phyloP scores from a whole-genome alignment of 1,140 invertebrate species.

The Aphis gossypii region DNA sequence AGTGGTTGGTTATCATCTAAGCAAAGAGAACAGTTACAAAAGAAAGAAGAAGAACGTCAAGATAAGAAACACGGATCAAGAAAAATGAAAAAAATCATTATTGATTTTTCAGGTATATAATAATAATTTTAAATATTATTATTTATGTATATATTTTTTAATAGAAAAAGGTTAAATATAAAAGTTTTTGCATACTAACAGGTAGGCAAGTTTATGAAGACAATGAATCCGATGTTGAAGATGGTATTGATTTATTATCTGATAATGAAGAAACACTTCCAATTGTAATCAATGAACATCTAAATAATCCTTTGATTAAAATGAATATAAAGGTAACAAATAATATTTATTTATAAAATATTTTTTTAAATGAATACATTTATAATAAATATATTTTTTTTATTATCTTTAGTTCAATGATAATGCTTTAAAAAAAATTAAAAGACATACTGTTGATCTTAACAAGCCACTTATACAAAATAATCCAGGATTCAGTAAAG shows the following conservation, averaged over 20 bases:
- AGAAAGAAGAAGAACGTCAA: constrained; percentile 75
- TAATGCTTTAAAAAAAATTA: constrained; percentile 39
- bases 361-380: not conserved
- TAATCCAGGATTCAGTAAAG: constrained; percentile 62
- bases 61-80: constrained; percentile 74
- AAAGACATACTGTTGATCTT: not conserved
- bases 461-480: not conserved
- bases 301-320: constrained; percentile 42
- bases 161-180: not conserved
- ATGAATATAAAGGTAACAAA: constrained; percentile 24
- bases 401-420: constrained; percentile 18
- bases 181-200: not conserved
- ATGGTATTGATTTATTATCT: not conserved
- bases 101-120: constrained; percentile 83
- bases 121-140: not conserved
- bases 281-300: constrained; percentile 4
- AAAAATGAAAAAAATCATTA: constrained; percentile 73
- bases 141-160: not conserved
- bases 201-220: constrained; percentile 52
- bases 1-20: constrained; percentile 80
- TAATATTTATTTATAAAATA: not conserved
- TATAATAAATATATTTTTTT: not conserved
- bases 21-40: constrained; percentile 74
- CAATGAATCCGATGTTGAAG: not conserved
- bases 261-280: not conserved